Conservation (phyloP, 2,797 vertebrate genomes). For the Lepidocolaptes lacrymiger region DNA sequence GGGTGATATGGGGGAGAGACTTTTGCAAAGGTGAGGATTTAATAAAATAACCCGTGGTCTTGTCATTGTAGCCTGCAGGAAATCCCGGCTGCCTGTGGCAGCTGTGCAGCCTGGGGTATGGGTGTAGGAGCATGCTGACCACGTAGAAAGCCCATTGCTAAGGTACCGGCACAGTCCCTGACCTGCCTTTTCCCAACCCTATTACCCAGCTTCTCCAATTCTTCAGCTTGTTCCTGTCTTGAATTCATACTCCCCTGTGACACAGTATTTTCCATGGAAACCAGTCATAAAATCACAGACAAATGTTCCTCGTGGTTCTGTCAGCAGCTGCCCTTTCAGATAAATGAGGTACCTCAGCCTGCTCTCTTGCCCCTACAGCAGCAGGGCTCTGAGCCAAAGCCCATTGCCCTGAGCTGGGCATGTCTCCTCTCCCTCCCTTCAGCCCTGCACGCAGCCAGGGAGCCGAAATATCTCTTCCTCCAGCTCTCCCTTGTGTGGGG, state of each 20-base stretch:
- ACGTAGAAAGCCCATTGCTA: accelerated
- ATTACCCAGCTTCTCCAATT: neutral
- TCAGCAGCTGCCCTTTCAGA: neutral
- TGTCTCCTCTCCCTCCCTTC: neutral
- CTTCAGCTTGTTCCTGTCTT: neutral
- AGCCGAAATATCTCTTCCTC: neutral
- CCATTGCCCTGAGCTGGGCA: neutral
- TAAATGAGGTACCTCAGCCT: neutral
- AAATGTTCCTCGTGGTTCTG: neutral
- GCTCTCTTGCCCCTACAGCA: neutral
- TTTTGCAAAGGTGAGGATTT: neutral
- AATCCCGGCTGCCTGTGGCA: accelerated
- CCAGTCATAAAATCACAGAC: neutral
- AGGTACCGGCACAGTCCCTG: accelerated
- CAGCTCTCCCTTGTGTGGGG: neutral
- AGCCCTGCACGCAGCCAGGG: neutral
- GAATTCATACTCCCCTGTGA: neutral
- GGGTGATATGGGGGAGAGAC: too few relatives aligned
- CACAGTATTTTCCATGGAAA: conserved; percentile 54
- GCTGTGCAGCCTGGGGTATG: neutral
- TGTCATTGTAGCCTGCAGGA: neutral
- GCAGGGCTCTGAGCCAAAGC: neutral
- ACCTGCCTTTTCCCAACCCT: neutral
- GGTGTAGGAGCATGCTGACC: accelerated
- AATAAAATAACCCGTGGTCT: neutral